Evolutionary conservation across 2,113 vertebrate genomes (phyloP).

Genomic region (Harpagus bidentatus): DNA sequence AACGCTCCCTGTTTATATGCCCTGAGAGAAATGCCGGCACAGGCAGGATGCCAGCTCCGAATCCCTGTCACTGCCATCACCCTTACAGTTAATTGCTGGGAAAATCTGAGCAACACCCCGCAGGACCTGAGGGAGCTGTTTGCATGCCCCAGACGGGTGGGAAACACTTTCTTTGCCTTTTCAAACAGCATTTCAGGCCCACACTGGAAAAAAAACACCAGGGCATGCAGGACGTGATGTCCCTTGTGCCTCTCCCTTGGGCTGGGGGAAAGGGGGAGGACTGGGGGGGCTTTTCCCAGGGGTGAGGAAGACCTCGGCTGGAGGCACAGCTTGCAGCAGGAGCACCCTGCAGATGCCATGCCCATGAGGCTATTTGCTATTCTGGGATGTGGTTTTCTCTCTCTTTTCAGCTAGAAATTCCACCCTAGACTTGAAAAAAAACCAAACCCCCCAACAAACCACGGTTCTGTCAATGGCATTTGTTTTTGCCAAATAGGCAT

Average conservation of each 20-base stretch:
- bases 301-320: not conserved
- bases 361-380: not conserved
- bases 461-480: not conserved
- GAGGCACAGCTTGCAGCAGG: not conserved
- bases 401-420: not conserved
- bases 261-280: not conserved
- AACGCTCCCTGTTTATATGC: not conserved
- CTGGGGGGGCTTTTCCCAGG: accelerated
- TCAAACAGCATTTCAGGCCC: not conserved
- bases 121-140: not conserved
- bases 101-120: not conserved
- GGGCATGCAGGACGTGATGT: not conserved
- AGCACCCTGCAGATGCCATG: not conserved
- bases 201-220: accelerated
- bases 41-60: not conserved
- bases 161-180: not conserved
- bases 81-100: not conserved
- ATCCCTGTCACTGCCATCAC: not conserved
- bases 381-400: not conserved
- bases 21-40: not conserved
- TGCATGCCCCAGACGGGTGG: accelerated
- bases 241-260: not conserved
- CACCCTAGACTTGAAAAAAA: not conserved
- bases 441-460: not conserved
- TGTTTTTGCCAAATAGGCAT: not conserved